Base-by-base conservation (phyloP, 2,888 invertebrate genomes). In the Crossocerus cetratus region DNA sequence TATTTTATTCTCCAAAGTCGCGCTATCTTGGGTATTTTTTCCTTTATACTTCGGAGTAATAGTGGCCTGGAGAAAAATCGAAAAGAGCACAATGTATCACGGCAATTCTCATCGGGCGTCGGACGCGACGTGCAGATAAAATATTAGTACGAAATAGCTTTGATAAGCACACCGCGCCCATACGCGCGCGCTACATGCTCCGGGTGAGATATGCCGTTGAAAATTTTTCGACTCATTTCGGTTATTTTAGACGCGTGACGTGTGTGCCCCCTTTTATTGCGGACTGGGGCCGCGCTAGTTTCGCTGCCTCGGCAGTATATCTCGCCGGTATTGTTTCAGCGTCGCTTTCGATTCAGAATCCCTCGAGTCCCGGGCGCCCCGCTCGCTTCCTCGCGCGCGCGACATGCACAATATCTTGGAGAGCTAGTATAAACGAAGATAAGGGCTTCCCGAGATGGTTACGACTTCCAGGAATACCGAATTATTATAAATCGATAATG, bases 121-220 rank as follows among this genome's bases (percentile, higher is more conserved):
- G 83, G 83, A 84, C 79, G 81, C 82, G 32, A 32, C 32, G 83
- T 66, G 77, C 73, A 86, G 88, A 88, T 88, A 88, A 88, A 87
- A 82, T 83, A 87, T 85, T 85, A 83, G 83, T 83, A 82, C 77
- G 77, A 82, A 84, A 83, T 78, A n/a, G 70, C 77, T 69, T 61
- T 82, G 88, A 88, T 88, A 88, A 88, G 87, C 83, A 32, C 11
- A 72, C 75, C 69, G 75, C 71, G 43, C 77, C 72, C 74, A 70
- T 78, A 32, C 73, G 69, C 76, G 69, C 76, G 32, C 32, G 78
- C 76, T 79, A 74, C 32, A 32, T 81, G 81, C 49, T 16, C 61
- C 54, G 70, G 49, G n/a, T 32, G 59, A 44, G 73, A 80, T 77
- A 78, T 67, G 76, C 69, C 57, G 44, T 32, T 45, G 66, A 58